phyloP scores from a whole-genome alignment of 2,888 invertebrate species.

The Ennomos fuscantarius region DNA sequence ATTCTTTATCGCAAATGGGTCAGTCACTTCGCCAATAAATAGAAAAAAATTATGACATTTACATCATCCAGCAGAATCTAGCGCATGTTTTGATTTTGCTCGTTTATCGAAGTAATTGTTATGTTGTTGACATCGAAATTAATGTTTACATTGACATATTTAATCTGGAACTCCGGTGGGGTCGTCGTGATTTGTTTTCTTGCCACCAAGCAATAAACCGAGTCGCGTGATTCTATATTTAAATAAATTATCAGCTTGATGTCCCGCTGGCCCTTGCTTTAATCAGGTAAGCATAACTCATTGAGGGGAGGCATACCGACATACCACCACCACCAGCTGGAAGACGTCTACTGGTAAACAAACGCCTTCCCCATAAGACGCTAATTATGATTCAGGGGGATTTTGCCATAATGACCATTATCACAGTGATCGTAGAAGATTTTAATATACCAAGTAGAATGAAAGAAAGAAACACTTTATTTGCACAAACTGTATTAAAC shows the following conservation, averaged over 20 bases:
- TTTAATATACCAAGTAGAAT: too few relatives aligned
- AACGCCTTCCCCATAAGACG: too few relatives aligned
- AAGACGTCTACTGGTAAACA: too few relatives aligned
- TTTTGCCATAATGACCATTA: too few relatives aligned
- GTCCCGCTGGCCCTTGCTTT: too few relatives aligned
- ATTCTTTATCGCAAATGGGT: conserved; percentile 16
- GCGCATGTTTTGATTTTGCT: conserved; percentile 42
- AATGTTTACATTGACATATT: conserved; percentile 40
- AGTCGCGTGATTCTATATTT: not conserved
- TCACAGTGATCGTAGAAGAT: too few relatives aligned
- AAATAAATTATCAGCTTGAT: not conserved
- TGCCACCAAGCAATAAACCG: conserved; percentile 4
- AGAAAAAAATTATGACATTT: conserved; percentile 23
- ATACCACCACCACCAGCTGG: too few relatives aligned
- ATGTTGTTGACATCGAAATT: conserved; percentile 45
- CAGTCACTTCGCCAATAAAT: conserved; percentile 9
- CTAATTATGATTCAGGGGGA: too few relatives aligned
- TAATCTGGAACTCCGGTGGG: conserved; percentile 47
- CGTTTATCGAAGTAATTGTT: conserved; percentile 51
- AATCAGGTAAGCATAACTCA: too few relatives aligned
- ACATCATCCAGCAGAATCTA: conserved; percentile 25
- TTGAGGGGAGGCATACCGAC: too few relatives aligned
- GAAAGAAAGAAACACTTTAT: too few relatives aligned
- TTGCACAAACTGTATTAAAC: too few relatives aligned
- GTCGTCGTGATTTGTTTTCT: conserved; percentile 47